Evolutionary conservation across 2,888 invertebrate genomes (phyloP), one percentile per base, ranked within the genome.

Genomic region (Sinotaia quadrata): DNA sequence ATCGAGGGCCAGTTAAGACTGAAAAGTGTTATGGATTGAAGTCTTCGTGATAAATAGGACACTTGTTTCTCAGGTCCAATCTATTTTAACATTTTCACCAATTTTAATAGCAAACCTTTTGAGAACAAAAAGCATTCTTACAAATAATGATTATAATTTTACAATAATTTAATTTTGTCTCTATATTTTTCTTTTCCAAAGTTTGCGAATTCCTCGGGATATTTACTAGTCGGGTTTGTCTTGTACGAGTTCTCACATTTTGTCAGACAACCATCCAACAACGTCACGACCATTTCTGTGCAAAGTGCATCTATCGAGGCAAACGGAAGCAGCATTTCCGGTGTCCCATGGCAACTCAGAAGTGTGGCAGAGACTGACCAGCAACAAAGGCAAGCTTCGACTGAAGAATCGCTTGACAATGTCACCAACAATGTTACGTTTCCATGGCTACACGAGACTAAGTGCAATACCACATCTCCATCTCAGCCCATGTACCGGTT

Each of bases 361-460:
- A 47, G 18, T 12, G 47, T n/a, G n/a, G n/a, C n/a, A n/a, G n/a
- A n/a, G n/a, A n/a, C n/a, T n/a, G n/a, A n/a, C n/a, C n/a, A n/a
- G n/a, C n/a, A n/a, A n/a, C n/a, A n/a, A n/a, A n/a, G n/a, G n/a
- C n/a, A n/a, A n/a, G n/a, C n/a, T n/a, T n/a, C n/a, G n/a, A n/a
- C n/a, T n/a, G n/a, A n/a, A n/a, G n/a, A n/a, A n/a, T n/a, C n/a
- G n/a, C n/a, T n/a, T n/a, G n/a, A n/a, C n/a, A n/a, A n/a, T n/a
- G n/a, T n/a, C 3, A 47, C 10, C 4, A 7, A 18, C 7, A 24
- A 47, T 3, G 21, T 27, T 54, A 8, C 24, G 54, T 54, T 54
- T 31, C 54, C 54, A 54, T 54, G 54, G 54, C 31, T 24, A 54
- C 54, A 54, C 7, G 54, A 54, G 54, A 54, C 54, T 18, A 31